These are phyloP conservation scores for Lycodopsis pacificus DNA, from an alignment of 2,797 vertebrate genomes.

Conservation along the genomic window DNA sequence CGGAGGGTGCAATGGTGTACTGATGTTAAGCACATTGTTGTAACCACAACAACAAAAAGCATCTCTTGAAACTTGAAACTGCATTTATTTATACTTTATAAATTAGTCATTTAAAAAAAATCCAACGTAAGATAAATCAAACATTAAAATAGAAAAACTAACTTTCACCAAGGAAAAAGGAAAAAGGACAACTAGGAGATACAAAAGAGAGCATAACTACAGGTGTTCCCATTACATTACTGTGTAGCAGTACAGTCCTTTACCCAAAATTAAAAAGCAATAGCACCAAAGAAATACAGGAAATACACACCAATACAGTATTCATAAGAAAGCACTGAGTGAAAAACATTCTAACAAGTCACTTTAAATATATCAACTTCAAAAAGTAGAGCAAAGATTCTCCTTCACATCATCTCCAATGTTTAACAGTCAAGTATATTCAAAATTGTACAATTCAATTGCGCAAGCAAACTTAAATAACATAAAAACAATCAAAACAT, in stretches of 20 bases:
- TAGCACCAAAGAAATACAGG: conserved; percentile 57
- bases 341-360: conserved; percentile 48
- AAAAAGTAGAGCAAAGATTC: conserved; percentile 27
- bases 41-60: background rate
- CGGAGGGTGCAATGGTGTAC: background rate
- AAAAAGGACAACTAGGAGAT: background rate
- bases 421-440: conserved; percentile 67
- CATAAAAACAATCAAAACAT: conserved; percentile 7
- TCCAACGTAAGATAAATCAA: background rate
- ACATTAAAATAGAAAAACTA: background rate
- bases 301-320: conserved; percentile 36
- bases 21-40: background rate
- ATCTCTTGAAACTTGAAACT: background rate
- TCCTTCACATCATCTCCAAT: conserved; percentile 12
- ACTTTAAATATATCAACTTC: conserved; percentile 36
- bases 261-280: conserved; percentile 21
- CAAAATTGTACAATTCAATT: conserved; percentile 35
- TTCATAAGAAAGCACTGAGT: conserved; percentile 43
- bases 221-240: conserved; percentile 1
- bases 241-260: conserved; percentile 16
- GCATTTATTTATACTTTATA: background rate
- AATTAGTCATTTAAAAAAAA: background rate
- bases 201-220: background rate
- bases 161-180: background rate
- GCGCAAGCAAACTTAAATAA: conserved; percentile 45